phyloP scores from a whole-genome alignment of 1,140 invertebrate species.

The Amyelois transitella region DNA sequence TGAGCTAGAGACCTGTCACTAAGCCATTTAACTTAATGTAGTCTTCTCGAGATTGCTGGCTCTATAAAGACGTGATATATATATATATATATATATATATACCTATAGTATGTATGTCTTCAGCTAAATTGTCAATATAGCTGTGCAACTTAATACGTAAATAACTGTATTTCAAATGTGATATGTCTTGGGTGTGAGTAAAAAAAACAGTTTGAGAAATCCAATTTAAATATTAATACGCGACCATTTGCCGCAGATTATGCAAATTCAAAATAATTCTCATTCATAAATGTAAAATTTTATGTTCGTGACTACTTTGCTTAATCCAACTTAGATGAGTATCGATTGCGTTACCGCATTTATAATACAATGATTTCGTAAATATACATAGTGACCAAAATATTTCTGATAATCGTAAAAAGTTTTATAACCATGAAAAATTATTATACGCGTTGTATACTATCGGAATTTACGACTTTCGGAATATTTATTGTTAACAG shows the following conservation, averaged over 20 bases:
- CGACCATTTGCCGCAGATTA: slow-evolving; percentile 2
- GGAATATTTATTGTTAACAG: slow-evolving; percentile 23
- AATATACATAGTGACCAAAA: slow-evolving; percentile 30
- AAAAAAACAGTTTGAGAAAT: background rate
- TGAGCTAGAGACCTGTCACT: no score
- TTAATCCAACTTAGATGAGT: background rate
- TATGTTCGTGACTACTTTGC: slow-evolving; percentile 13
- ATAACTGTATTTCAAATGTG: background rate
- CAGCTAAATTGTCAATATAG: no score
- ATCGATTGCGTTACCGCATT: background rate
- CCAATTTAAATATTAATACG: background rate
- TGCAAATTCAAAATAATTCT: slow-evolving; percentile 6
- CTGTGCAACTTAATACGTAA: no score
- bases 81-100: no score
- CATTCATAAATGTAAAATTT: slow-evolving; percentile 22
- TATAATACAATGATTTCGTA: slow-evolving; percentile 2
- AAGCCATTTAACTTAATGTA: no score
- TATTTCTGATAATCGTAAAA: slow-evolving; percentile 43
- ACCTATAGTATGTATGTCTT: no score
- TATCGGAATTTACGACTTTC: slow-evolving; percentile 40
- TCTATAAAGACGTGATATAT: no score
- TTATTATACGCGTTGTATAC: slow-evolving; percentile 32
- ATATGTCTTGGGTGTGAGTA: background rate
- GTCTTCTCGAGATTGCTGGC: no score
- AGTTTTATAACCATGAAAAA: slow-evolving; percentile 41